Conservation (phyloP, 2,113 vertebrate species). For the Labrus mixtus region DNA sequence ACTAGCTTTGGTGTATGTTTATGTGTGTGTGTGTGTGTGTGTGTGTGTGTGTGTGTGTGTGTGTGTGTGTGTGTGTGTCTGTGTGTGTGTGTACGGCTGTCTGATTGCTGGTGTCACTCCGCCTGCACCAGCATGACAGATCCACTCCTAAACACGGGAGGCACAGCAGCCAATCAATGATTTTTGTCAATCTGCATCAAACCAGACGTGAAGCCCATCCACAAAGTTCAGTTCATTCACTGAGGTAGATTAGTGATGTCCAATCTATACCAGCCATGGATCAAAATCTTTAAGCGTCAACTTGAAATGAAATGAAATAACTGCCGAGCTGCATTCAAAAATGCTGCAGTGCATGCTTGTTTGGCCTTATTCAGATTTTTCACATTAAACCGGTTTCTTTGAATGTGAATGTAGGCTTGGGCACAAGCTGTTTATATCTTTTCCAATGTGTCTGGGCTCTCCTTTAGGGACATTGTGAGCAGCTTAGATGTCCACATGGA, state of each 20-base stretch:
- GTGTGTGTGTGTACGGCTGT: not conserved
- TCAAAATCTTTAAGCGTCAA: not conserved
- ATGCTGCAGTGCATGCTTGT: too few relatives aligned
- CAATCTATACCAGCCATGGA: not conserved
- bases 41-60: slow-evolving; percentile 2
- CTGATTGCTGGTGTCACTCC: slow-evolving; percentile 36
- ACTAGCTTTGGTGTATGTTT: not conserved
- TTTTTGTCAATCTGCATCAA: slow-evolving; percentile 17
- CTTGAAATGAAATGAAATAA: too few relatives aligned
- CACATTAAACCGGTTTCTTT: not conserved
- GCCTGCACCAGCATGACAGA: slow-evolving; percentile 50
- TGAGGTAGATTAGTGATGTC: not conserved
- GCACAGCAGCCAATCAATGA: slow-evolving; percentile 16
- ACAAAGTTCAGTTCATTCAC: not conserved
- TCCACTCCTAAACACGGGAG: slow-evolving; percentile 43
- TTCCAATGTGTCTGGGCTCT: not conserved
- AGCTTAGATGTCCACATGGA: not conserved
- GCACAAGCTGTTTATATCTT: not conserved
- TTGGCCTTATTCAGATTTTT: not conserved
- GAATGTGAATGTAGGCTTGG: too few relatives aligned
- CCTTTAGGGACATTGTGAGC: not conserved
- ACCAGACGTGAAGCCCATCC: slow-evolving; percentile 23
- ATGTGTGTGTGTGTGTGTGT: not conserved
- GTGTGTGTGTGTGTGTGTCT: not conserved
- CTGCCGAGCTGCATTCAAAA: not conserved